phyloP scores from a whole-genome alignment of 2,888 invertebrate genomes.

The Eueremaeus valkanovi region DNA sequence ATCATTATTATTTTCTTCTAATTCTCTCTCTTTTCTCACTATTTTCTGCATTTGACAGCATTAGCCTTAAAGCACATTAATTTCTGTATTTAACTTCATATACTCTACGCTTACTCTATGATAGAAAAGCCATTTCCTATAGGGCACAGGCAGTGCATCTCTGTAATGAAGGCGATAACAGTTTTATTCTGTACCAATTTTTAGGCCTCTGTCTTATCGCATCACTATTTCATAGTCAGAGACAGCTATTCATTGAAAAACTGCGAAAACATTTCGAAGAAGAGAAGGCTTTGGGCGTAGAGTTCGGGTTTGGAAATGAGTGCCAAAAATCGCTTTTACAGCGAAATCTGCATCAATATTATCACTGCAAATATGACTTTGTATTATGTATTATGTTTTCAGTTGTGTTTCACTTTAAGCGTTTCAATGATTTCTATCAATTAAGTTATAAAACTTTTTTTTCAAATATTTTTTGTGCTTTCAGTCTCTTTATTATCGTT shows the following conservation, averaged over 20 bases:
- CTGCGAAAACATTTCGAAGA: not conserved
- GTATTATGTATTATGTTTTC: conserved; percentile 15
- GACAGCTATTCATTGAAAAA: not conserved
- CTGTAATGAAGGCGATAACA: conserved; percentile 32
- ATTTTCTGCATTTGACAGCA: conserved; percentile 22
- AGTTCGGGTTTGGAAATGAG: not conserved
- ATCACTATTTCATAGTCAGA: conserved; percentile 1
- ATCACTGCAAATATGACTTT: not conserved
- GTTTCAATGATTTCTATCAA: conserved; percentile 9
- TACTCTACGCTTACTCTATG: no score
- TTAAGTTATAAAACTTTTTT: conserved; percentile 5
- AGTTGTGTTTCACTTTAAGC: not conserved
- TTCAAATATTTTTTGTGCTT: no score
- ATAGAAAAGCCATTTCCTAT: conserved; percentile 27
- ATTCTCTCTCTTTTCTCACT: not conserved
- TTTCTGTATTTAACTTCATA: conserved; percentile 20
- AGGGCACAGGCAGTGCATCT: not conserved
- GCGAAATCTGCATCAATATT: conserved; percentile 1
- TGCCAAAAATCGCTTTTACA: not conserved
- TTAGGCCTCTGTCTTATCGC: conserved; percentile 16
- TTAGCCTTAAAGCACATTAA: conserved; percentile 28
- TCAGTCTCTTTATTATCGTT: not conserved
- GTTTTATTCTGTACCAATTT: conserved; percentile 19
- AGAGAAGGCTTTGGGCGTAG: conserved; percentile 5
- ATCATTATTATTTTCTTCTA: not conserved